A percentile compares a stretch with the other conserved stretches of the same genome.
These are phyloP conservation scores for Paramormyrops hopkinsi DNA, from an alignment of 2,797 vertebrate species.

Conservation along the genomic window DNA sequence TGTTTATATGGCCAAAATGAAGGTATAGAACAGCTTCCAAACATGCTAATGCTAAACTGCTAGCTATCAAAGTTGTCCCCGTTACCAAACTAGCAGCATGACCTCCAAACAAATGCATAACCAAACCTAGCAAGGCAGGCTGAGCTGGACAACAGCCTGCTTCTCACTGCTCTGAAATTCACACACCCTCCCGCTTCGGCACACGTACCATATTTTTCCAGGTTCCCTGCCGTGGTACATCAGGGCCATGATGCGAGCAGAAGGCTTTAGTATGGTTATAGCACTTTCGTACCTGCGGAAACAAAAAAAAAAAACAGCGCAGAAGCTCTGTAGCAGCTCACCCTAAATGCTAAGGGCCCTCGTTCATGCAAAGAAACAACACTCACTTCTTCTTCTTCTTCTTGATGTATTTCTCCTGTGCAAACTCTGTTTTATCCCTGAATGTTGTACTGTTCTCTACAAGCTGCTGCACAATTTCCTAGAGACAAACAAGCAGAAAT, in stretches of 20 bases:
- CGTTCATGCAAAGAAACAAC: not conserved
- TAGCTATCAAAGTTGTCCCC: not conserved
- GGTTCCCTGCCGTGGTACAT: conserved; percentile 98
- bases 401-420: conserved; percentile 97
- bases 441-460: conserved; percentile 96
- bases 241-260: conserved; percentile 84
- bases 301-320: not conserved
- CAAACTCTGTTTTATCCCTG: conserved; percentile 90
- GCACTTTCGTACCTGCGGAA: conserved; percentile 79
- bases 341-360: not conserved
- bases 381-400: conserved; percentile 99
- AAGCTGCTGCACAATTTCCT: conserved; percentile 95
- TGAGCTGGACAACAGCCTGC: not conserved
- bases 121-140: not conserved
- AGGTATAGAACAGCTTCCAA: not conserved
- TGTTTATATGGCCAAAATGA: not conserved
- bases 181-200: not conserved
- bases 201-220: conserved; percentile 88
- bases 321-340: not conserved
- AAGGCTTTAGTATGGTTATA: conserved; percentile 80
- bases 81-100: not conserved
- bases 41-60: not conserved
- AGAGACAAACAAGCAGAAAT: not conserved
- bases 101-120: not conserved
- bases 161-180: not conserved